phyloP scores from a whole-genome alignment of 2,888 invertebrate genomes.

The Platerodrilus igneus region DNA sequence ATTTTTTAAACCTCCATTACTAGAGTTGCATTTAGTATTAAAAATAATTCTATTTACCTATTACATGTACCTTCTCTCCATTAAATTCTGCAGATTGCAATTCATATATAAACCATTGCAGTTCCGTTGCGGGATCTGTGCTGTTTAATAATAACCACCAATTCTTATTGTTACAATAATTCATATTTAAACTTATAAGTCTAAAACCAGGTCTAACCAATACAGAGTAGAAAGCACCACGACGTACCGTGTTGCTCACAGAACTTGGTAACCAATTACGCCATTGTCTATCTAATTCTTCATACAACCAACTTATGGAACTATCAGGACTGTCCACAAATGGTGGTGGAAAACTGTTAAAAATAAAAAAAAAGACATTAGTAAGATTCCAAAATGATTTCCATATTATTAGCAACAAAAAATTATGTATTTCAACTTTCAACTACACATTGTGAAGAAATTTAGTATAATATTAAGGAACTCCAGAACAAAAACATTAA shows the following conservation, averaged over 20 bases:
- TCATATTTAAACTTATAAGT: constrained; percentile 92
- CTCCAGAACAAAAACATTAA: constrained; percentile 1
- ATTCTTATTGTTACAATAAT: constrained; percentile 93
- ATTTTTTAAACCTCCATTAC: not conserved
- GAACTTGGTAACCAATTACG: constrained; percentile 85
- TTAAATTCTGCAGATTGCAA: constrained; percentile 90
- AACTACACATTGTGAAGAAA: no score
- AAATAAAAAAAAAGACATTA: not conserved
- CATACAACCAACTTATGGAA: constrained; percentile 88
- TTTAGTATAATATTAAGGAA: no score
- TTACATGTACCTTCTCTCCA: constrained; percentile 93
- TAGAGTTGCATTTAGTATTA: constrained; percentile 1
- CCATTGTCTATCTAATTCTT: constrained; percentile 86
- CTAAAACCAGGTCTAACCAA: constrained; percentile 85
- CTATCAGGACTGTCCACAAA: constrained; percentile 75
- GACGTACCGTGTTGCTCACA: constrained; percentile 78
- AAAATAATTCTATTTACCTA: constrained; percentile 52
- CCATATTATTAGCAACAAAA: not conserved
- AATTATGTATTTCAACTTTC: no score
- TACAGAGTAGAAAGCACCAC: constrained; percentile 89
- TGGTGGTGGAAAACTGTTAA: constrained; percentile 78
- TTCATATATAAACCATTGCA: constrained; percentile 93
- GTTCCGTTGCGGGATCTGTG: constrained; percentile 91
- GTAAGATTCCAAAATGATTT: no score
- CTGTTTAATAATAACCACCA: constrained; percentile 94